phyloP scores from a whole-genome alignment of 2,113 vertebrate species.

The Dipodomys ordii region DNA sequence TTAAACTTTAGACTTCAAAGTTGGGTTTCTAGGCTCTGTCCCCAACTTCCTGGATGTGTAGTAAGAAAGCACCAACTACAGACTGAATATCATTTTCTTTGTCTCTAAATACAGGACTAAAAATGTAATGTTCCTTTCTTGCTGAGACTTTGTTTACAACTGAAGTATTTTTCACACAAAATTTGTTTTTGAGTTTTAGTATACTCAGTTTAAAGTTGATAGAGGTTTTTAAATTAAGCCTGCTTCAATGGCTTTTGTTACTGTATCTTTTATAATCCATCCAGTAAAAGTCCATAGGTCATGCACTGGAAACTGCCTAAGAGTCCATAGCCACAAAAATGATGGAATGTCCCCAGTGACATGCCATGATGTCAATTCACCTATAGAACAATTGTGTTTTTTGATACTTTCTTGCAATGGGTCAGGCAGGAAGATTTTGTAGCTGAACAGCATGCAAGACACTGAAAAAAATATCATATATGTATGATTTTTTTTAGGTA shows the following conservation, averaged over 20 bases:
- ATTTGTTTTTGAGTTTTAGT: constrained; percentile 44
- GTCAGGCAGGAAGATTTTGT: constrained; percentile 83
- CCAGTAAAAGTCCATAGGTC: constrained; percentile 70
- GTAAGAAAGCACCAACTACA: not conserved
- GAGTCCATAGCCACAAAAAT: constrained; percentile 64
- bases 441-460: constrained; percentile 88
- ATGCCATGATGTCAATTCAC: constrained; percentile 83
- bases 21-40: not conserved
- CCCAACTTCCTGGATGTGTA: not conserved
- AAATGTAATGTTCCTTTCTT: not conserved
- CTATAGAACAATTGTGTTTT: constrained; percentile 64
- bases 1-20: not conserved
- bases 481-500: constrained; percentile 84
- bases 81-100: not conserved
- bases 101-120: not conserved
- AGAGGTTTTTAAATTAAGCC: constrained; percentile 58
- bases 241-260: constrained; percentile 51
- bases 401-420: constrained; percentile 84
- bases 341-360: constrained; percentile 72
- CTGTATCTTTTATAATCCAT: constrained; percentile 63
- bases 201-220: constrained; percentile 26
- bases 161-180: constrained; percentile 6
- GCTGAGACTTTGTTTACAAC: constrained; percentile 13
- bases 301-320: constrained; percentile 83
- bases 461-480: constrained; percentile 84